These are phyloP conservation scores for Manis pentadactyla DNA, from an alignment of 2,797 vertebrate genomes.

Conservation along the genomic window DNA sequence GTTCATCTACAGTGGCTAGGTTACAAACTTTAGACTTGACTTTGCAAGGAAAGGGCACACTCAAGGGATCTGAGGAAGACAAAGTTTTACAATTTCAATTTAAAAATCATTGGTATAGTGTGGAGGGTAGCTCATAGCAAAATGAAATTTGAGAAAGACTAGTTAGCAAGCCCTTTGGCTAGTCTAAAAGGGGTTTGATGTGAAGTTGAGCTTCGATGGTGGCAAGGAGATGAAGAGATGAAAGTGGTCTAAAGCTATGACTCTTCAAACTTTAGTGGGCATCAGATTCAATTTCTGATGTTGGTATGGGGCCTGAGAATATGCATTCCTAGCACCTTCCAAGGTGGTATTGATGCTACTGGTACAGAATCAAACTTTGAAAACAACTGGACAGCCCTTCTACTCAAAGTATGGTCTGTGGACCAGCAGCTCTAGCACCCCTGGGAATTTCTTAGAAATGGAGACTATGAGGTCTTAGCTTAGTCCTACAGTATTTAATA, in stretches of 20 bases:
- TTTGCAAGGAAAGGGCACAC: neutral
- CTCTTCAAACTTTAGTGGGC: neutral
- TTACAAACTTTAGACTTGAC: neutral
- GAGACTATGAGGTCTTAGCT: neutral
- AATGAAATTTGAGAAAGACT: neutral
- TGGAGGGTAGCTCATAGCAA: neutral
- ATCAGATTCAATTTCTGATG: neutral
- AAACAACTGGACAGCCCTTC: neutral
- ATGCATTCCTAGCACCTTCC: neutral
- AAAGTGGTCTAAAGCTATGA: neutral
- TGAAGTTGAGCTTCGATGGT: neutral
- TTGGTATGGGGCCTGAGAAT: neutral
- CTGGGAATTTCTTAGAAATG: neutral
- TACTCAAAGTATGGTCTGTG: neutral
- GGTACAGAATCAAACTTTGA: neutral
- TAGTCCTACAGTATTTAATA: neutral
- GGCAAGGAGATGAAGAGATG: neutral
- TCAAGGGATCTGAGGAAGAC: neutral
- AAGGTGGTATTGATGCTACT: neutral
- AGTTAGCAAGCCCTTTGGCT: neutral
- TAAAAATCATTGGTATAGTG: neutral
- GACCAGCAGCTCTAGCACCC: fast-evolving
- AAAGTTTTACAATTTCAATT: neutral
- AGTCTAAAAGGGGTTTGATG: neutral
- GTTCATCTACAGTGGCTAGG: neutral